Evolutionary conservation across 2,888 invertebrate species (phyloP).

Genomic region (Tetrapedia diversipes): DNA sequence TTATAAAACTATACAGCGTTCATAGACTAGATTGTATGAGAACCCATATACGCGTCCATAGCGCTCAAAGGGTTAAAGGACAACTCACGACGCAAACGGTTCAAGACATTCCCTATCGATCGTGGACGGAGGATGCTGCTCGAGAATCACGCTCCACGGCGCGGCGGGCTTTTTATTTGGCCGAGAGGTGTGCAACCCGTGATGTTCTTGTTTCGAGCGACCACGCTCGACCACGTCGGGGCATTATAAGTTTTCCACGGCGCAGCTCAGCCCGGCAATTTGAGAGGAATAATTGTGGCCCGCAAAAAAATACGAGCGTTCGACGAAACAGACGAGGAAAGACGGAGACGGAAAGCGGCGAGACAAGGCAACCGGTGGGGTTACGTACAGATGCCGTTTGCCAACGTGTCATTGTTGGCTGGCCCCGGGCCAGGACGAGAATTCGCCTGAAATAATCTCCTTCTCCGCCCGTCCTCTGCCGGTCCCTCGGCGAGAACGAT

Average conservation of each 20-base stretch:
- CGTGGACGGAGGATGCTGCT: no score
- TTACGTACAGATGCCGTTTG: conserved; percentile 71
- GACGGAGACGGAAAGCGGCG: conserved; percentile 9
- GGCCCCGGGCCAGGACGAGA: conserved; percentile 70
- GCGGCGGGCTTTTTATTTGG: conserved; percentile 30
- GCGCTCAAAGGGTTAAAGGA: no score
- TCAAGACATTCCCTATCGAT: no score
- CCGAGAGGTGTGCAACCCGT: background rate
- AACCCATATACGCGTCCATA: no score
- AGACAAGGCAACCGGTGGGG: conserved; percentile 61
- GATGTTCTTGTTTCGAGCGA: conserved; percentile 51
- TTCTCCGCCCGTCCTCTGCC: no score
- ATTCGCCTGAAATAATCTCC: conserved; percentile 64
- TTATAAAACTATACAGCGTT: no score
- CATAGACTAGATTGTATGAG: no score
- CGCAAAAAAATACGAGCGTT: conserved; percentile 74
- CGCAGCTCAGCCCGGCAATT: conserved; percentile 75
- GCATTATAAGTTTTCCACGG: conserved; percentile 74
- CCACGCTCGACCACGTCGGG: conserved; percentile 24
- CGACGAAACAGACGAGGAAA: conserved; percentile 60
- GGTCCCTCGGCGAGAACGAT: no score
- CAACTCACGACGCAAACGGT: no score
- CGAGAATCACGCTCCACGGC: conserved; percentile 13
- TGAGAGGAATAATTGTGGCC: conserved; percentile 78
- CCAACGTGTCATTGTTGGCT: conserved; percentile 78